Evolutionary conservation across 2,888 invertebrate genomes (phyloP).

Genomic region (Cephus sareptanus): DNA sequence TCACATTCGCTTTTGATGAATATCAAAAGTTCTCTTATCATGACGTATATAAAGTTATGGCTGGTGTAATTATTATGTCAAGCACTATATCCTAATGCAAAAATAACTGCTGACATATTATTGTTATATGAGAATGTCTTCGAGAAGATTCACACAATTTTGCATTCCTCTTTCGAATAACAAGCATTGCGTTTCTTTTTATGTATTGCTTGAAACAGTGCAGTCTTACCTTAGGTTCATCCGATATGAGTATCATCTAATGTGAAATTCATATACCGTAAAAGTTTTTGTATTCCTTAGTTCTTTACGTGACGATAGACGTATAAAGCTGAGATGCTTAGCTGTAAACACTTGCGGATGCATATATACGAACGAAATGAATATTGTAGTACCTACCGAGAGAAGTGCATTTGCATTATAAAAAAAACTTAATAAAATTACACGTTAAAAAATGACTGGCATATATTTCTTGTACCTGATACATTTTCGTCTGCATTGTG

Average conservation of each 20-base stretch:
- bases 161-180: not conserved
- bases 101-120: not conserved
- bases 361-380: constrained; percentile 29
- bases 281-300: constrained; percentile 26
- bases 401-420: constrained; percentile 32
- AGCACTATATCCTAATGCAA: not conserved
- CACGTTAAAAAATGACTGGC: not conserved
- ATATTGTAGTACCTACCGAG: constrained; percentile 25
- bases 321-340: constrained; percentile 28
- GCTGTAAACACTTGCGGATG: constrained; percentile 30
- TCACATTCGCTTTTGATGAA: not conserved
- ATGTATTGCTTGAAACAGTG: not conserved
- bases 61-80: too few species aligned
- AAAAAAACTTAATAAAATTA: constrained; percentile 26
- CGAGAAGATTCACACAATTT: not conserved
- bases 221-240: not conserved
- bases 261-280: constrained; percentile 37
- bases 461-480: not conserved
- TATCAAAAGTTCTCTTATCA: not conserved
- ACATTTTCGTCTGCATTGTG: not conserved
- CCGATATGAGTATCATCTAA: constrained; percentile 21
- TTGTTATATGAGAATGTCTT: not conserved
- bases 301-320: not conserved
- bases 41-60: not conserved
- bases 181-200: not conserved